phyloP scores from a whole-genome alignment of 2,113 vertebrate species.

The Lagopus leucura region DNA sequence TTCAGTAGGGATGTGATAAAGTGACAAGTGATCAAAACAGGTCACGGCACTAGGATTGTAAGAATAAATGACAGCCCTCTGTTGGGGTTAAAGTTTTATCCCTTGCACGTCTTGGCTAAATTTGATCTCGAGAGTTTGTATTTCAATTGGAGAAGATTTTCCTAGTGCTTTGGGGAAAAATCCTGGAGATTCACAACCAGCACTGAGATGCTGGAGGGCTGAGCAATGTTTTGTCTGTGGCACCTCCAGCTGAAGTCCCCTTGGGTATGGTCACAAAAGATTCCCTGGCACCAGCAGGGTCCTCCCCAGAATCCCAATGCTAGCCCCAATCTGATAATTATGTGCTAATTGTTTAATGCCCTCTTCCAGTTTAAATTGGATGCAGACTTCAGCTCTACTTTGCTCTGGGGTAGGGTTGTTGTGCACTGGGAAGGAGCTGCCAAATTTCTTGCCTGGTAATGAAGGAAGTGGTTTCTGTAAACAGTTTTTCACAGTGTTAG shows the following conservation, averaged over 20 bases:
- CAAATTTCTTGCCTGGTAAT: conserved; percentile 63
- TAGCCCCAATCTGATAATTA: conserved; percentile 61
- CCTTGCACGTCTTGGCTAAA: not conserved
- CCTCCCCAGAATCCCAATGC: conserved; percentile 12
- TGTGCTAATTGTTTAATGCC: conserved; percentile 62
- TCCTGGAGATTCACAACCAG: not conserved
- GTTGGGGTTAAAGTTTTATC: not conserved
- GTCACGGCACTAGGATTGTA: not conserved
- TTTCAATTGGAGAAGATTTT: conserved; percentile 11
- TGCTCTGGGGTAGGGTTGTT: conserved; percentile 51
- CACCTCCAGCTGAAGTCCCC: not conserved
- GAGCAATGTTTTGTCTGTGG: not conserved
- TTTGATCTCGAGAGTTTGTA: not conserved
- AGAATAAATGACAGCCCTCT: not conserved
- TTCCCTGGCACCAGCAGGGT: not conserved
- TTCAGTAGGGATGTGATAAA: not conserved
- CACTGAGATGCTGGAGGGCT: accelerated
- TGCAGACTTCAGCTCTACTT: conserved; percentile 45
- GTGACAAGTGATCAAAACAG: not conserved
- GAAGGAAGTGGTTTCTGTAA: conserved; percentile 73
- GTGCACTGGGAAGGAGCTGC: conserved; percentile 12
- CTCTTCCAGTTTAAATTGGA: conserved; percentile 60
- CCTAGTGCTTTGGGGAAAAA: not conserved
- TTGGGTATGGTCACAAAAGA: not conserved
- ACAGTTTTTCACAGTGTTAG: conserved; percentile 51